These are phyloP conservation scores for Brotogeris chrysoptera DNA, from an alignment of 2,797 vertebrate species.

Conservation along the genomic window DNA sequence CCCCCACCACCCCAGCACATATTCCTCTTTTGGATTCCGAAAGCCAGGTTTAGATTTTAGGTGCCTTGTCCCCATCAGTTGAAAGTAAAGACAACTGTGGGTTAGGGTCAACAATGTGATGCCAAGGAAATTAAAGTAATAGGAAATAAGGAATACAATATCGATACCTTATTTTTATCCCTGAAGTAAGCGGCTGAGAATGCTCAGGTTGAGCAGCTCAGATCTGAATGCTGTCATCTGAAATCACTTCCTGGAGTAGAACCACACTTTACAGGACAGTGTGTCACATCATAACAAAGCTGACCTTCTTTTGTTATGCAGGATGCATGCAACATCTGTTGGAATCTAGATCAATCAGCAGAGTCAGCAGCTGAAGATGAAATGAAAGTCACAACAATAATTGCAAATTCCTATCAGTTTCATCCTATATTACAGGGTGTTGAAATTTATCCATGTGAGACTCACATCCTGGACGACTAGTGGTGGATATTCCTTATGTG, in stretches of 20 bases:
- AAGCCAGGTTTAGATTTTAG: not conserved
- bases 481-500: constrained; percentile 29
- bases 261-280: constrained; percentile 49
- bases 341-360: constrained; percentile 65
- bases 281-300: constrained; percentile 65
- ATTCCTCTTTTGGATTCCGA: not conserved
- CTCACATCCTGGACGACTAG: constrained; percentile 22
- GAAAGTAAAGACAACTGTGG: not conserved
- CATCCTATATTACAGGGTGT: constrained; percentile 54
- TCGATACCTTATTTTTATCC: not conserved
- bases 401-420: constrained; percentile 64
- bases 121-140: not conserved
- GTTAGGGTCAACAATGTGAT: not conserved
- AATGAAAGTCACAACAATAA: constrained; percentile 75
- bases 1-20: fast-evolving
- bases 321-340: constrained; percentile 68
- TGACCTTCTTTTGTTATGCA: constrained; percentile 61
- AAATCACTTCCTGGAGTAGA: constrained; percentile 51
- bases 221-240: not conserved
- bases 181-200: not conserved
- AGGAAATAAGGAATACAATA: not conserved
- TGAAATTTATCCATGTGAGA: constrained; percentile 47
- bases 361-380: constrained; percentile 69
- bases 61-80: not conserved
- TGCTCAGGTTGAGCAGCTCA: not conserved